These are phyloP conservation scores for Lathronympha strigana DNA, from an alignment of 2,888 invertebrate species.

Conservation along the genomic window DNA sequence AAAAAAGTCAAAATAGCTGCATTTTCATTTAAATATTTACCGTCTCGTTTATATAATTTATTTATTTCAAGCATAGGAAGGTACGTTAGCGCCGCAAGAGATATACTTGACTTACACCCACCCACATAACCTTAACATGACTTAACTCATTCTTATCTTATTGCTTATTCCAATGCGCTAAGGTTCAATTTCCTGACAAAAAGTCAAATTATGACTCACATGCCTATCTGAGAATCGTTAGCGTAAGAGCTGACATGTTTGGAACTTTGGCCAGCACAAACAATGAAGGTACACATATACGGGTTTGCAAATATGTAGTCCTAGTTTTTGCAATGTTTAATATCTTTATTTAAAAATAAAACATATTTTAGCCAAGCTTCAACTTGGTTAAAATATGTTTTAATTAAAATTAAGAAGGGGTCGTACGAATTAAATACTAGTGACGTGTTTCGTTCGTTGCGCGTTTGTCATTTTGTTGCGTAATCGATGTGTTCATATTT, in stretches of 20 bases:
- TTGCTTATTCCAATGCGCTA: slow-evolving; percentile 48
- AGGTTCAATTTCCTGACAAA: slow-evolving; percentile 51
- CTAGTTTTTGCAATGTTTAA: neutral
- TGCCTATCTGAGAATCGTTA: slow-evolving; percentile 30
- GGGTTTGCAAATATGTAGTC: neutral
- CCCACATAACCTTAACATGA: slow-evolving; percentile 56
- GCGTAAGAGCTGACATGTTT: slow-evolving; percentile 35
- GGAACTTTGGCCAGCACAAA: slow-evolving; percentile 21
- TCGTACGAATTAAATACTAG: neutral
- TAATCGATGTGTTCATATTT: neutral
- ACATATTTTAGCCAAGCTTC: neutral
- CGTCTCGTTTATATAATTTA: slow-evolving; percentile 8
- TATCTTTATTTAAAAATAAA: neutral
- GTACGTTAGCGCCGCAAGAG: slow-evolving; percentile 15
- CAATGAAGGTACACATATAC: slow-evolving; percentile 11
- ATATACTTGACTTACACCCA: too few relatives aligned
- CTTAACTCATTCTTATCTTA: slow-evolving; percentile 43
- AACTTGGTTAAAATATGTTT: neutral
- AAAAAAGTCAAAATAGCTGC: neutral
- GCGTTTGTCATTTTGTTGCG: neutral
- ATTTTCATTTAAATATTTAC: slow-evolving; percentile 1
- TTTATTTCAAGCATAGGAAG: slow-evolving; percentile 21
- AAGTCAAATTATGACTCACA: slow-evolving; percentile 24
- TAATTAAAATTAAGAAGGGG: too few relatives aligned
- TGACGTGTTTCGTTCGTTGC: neutral